Conservation (phyloP, 2,113 vertebrate species). For the Gnathochromis pfefferi region DNA sequence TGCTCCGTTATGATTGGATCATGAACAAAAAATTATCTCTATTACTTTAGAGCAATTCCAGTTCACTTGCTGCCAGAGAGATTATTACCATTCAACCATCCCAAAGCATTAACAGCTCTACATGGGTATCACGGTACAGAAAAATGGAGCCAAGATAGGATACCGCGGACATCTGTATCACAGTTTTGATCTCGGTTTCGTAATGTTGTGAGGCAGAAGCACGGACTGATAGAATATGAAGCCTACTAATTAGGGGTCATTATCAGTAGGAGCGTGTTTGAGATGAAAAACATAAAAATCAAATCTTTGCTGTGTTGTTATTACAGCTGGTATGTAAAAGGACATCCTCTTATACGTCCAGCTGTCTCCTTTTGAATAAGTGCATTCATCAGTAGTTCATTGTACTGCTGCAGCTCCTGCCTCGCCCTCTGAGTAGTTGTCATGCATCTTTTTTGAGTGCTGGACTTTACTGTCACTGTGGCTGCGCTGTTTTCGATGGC, state of each 20-base stretch:
- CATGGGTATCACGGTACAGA: neutral
- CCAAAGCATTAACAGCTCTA: neutral
- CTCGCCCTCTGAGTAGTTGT: neutral
- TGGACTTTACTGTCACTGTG: constrained; percentile 8
- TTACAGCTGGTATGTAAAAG: neutral
- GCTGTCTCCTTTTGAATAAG: neutral
- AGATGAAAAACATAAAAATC: neutral
- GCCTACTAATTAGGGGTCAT: neutral
- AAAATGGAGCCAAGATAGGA: neutral
- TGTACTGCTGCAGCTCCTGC: neutral
- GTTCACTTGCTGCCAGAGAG: neutral
- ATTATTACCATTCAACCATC: neutral
- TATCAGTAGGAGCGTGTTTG: neutral
- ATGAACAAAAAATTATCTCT: neutral
- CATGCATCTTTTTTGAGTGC: constrained; percentile 19
- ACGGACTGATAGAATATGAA: neutral
- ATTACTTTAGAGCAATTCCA: neutral
- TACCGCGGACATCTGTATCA: neutral
- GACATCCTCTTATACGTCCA: neutral
- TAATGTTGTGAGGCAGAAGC: neutral
- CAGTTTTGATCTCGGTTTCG: neutral
- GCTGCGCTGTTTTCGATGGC: constrained; percentile 12
- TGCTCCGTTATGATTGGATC: neutral
- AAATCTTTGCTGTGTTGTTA: neutral
- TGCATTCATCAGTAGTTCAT: neutral